Base-by-base conservation (phyloP, 2,888 invertebrate species). In the Mesorhabditis sp. region DNA sequence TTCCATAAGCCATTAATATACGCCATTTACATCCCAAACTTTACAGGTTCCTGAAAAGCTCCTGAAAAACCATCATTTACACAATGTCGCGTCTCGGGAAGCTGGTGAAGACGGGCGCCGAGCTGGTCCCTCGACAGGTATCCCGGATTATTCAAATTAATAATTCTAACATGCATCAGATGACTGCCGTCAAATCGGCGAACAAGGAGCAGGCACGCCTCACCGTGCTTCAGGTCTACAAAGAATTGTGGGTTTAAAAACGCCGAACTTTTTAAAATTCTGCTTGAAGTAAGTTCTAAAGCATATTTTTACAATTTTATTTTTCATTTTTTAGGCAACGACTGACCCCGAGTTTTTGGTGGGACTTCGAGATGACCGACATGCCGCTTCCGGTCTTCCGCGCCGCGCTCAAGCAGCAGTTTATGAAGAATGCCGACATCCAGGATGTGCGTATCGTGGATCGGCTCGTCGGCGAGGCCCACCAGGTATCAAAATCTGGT, bases 401-500 rank as follows among this genome's bases (percentile, higher is more conserved):
- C 41, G 77, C 80, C 28, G 82, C 85, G 13, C 72, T 85, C 72
- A 86, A 87, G 75, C 86, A 87, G 71, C 79, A 85, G 76, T 88
- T 87, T 78, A 67, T 82, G 66, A 86, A 86, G 73, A 87, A 88
- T 74, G 85, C 84, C 62, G 83, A 87, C 82, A 80, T 88, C 61
- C 86, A 82, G 50, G 88, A 88, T 76, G 77, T 88, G 67, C 83
- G 88, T 71, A 85, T 86, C 13, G 87, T 88, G 75, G 88, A 88
- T 79, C 76, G 88, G 61, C 84, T 88, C 58, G 87, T 88, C 15
- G 82, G 74, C 62, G 84, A 84, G 70, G 74, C 79, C 50, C 68
- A 82, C 10, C 74, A 80, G 78, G 82, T 81, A 45, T 15, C 61
- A 28, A 28, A 28, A 28, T 28, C 28, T 28, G 2, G 28, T 28